A percentile compares a stretch with the other conserved stretches of the same genome.
These are phyloP conservation scores for Gymnocheta viridis DNA, from an alignment of 2,888 invertebrate genomes.

Conservation along the genomic window DNA sequence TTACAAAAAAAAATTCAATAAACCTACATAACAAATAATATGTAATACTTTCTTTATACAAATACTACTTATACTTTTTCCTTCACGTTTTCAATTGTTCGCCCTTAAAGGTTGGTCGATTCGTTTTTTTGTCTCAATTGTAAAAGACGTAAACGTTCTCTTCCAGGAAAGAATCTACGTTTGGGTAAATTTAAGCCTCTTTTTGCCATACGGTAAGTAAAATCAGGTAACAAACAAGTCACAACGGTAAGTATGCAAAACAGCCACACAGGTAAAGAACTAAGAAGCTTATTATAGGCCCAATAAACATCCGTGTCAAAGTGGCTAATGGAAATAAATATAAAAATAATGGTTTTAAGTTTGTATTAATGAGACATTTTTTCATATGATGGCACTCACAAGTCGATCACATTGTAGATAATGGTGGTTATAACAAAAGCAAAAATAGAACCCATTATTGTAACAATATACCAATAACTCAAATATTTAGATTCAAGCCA, in stretches of 20 bases:
- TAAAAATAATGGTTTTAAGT: neutral
- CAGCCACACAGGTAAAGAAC: slow-evolving; percentile 85
- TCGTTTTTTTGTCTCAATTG: slow-evolving; percentile 74
- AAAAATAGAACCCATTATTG: slow-evolving; percentile 84
- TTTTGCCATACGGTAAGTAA: slow-evolving; percentile 76
- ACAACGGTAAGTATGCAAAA: slow-evolving; percentile 83
- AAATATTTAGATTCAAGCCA: slow-evolving; percentile 86
- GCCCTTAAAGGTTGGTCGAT: slow-evolving; percentile 75
- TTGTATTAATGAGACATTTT: neutral
- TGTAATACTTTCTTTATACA: slow-evolving; percentile 43
- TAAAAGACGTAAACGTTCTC: slow-evolving; percentile 72
- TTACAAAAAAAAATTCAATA: no score
- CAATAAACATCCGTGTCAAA: slow-evolving; percentile 84
- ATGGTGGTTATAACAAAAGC: slow-evolving; percentile 84
- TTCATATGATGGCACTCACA: slow-evolving; percentile 83
- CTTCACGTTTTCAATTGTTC: no score
- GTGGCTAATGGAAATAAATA: slow-evolving; percentile 76
- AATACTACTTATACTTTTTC: neutral
- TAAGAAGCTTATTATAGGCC: slow-evolving; percentile 85
- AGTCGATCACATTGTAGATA: slow-evolving; percentile 84
- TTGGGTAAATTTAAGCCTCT: slow-evolving; percentile 76
- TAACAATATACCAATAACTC: slow-evolving; percentile 83
- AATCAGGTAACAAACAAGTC: slow-evolving; percentile 85
- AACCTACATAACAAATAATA: slow-evolving; percentile 54
- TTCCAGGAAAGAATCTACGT: slow-evolving; percentile 78